Percentiles rank a stretch among this genome's conserved stretches.
phyloP scores from a whole-genome alignment of 2,797 vertebrate genomes.

The Denticeps clupeoides region DNA sequence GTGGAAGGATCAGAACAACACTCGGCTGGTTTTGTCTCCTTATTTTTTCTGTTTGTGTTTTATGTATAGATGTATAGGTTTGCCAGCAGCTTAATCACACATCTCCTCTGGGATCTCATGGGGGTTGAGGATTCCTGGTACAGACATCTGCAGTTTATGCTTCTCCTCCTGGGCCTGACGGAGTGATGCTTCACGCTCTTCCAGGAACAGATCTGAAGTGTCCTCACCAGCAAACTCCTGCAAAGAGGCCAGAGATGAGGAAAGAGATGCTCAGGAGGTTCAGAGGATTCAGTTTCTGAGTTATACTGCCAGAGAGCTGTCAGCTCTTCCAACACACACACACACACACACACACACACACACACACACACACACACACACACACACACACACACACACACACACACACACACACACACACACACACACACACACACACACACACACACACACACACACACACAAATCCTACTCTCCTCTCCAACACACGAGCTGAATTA shows the following conservation, averaged over 20 bases:
- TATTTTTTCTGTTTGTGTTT: conserved; percentile 15
- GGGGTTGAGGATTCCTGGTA: conserved; percentile 96
- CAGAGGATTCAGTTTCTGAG: background rate
- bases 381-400: background rate
- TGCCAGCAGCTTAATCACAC: conserved; percentile 75
- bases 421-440: conserved; percentile 5
- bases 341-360: conserved; percentile 6
- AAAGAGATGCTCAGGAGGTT: background rate
- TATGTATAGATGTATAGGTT: conserved; percentile 20
- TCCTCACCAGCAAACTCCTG: conserved; percentile 97
- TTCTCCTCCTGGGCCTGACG: conserved; percentile 96
- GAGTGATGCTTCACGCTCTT: conserved; percentile 89
- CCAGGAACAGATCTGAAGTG: conserved; percentile 90
- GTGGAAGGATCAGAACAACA: conserved; percentile 52
- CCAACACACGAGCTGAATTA: background rate
- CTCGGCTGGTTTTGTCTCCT: conserved; percentile 43
- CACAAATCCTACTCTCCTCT: background rate
- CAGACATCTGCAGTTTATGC: conserved; percentile 96
- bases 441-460: conserved; percentile 7
- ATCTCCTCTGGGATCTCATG: conserved; percentile 98
- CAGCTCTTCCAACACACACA: background rate
- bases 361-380: background rate
- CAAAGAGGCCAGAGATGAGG: background rate
- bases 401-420: conserved; percentile 1
- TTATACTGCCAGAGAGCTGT: background rate